These are phyloP conservation scores for Piezodorus guildinii DNA, from an alignment of 1,140 invertebrate genomes.

Conservation along the genomic window DNA sequence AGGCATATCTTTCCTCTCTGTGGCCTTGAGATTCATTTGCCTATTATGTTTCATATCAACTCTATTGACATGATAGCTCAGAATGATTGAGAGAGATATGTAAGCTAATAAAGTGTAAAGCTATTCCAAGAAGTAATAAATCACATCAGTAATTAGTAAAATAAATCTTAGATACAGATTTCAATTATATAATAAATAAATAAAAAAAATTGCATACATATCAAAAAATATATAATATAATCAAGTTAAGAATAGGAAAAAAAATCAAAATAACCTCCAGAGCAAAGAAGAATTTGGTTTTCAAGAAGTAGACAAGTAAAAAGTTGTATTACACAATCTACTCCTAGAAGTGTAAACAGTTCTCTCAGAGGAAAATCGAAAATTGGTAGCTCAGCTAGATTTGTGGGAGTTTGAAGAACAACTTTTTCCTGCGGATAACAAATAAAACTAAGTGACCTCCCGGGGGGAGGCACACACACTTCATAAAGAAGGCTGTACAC, in stretches of 20 bases:
- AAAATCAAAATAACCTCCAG: slow-evolving; percentile 50
- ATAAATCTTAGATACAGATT: too few relatives aligned
- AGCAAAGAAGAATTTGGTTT: slow-evolving; percentile 90
- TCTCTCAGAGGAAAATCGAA: slow-evolving; percentile 86
- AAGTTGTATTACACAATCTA: slow-evolving; percentile 84
- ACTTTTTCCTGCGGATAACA: slow-evolving; percentile 52
- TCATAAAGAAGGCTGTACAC: slow-evolving; percentile 93
- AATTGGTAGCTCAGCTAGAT: slow-evolving; percentile 72
- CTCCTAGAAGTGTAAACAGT: slow-evolving; percentile 74
- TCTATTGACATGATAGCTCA: background rate
- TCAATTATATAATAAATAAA: too few relatives aligned
- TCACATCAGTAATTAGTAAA: too few relatives aligned
- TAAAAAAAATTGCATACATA: background rate
- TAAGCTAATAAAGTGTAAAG: background rate
- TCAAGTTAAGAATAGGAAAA: background rate
- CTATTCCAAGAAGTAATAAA: too few relatives aligned
- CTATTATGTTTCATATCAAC: background rate
- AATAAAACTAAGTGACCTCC: slow-evolving; percentile 74
- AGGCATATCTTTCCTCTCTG: too few relatives aligned
- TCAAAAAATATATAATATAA: background rate
- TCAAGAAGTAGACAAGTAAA: slow-evolving; percentile 92
- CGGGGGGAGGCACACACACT: slow-evolving; percentile 75
- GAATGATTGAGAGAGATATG: background rate
- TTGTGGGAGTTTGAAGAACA: slow-evolving; percentile 39
- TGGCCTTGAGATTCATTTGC: too few relatives aligned